Base-by-base conservation (phyloP, 2,888 invertebrate species). In the Philereme transversata region DNA sequence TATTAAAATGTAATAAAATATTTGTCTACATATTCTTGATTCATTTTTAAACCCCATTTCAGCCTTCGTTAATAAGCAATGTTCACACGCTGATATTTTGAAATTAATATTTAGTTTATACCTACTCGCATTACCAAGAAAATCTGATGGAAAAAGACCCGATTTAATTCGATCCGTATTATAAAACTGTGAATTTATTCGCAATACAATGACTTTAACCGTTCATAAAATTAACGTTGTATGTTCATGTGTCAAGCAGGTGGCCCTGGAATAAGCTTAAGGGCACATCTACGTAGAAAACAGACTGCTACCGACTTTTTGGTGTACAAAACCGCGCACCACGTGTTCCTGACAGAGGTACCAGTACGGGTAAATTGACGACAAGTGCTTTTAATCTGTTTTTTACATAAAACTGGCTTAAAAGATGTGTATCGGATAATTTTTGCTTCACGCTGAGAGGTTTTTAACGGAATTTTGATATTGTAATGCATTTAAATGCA, bases 111-210 rank as follows among this genome's bases (percentile, higher is more conserved):
- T 69, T 65, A 63, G 49, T 59, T 62, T 50, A 69, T 68, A 57
- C 68, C 68, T 69, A 73, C 68, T 69, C 75, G 75, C 75, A 72
- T 79, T 76, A 74, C 66, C 68, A 65, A 73, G 69, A 74, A 79
- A 79, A 81, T 64, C 33, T 75, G 74, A 81, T 71, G 61, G 70
- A 71, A 70, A 71, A 64, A 58, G 7, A 62, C 72, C 71, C 72
- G 70, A 73, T 73, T 85, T 87, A 86, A 88, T 88, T 83, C 78
- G 81, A 84, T 83, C 79, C 71, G 80, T 81, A 77, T 74, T 82
- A 88, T 88, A 88, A 90, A 88, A 83, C 74, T 78, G 82, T 78
- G 76, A 86, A 82, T 89, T 90, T 90, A 90, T 89, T 79, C 62
- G 74, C 80, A 69, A 75, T 78, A 62, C 69, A 58, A 74, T 69